Percentiles rank a stretch among this genome's conserved stretches.
These are phyloP conservation scores for Acromyrmex heyeri DNA, from an alignment of 1,140 invertebrate species.

Conservation along the genomic window DNA sequence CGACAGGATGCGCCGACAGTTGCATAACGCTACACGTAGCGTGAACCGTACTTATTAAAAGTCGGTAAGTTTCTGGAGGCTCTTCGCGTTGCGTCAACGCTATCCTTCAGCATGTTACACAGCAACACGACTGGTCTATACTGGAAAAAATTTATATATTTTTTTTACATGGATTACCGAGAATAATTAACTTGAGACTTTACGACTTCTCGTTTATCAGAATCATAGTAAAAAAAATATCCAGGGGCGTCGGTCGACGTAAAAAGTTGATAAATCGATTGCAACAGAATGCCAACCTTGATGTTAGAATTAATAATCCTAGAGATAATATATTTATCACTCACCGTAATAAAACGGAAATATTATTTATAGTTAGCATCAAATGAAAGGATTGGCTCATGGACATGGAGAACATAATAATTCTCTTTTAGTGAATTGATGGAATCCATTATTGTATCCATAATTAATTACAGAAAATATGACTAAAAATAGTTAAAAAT, in stretches of 20 bases:
- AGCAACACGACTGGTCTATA: background rate
- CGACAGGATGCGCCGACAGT: conserved; percentile 82
- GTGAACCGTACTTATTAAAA: conserved; percentile 82
- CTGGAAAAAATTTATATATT: conserved; percentile 7
- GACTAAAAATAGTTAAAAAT: background rate
- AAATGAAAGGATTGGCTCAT: background rate
- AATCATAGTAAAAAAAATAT: conserved; percentile 6
- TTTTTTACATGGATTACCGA: conserved; percentile 23
- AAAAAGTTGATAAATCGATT: conserved; percentile 32
- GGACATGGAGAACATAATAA: background rate
- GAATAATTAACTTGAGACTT: conserved; percentile 19
- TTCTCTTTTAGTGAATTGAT: background rate
- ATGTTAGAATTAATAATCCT: conserved; percentile 16
- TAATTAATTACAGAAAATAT: background rate
- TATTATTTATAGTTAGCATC: background rate
- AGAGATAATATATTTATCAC: background rate
- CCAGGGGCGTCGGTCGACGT: background rate
- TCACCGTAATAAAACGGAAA: background rate
- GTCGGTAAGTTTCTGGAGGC: conserved; percentile 66
- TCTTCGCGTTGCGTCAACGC: conserved; percentile 30
- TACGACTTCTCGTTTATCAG: background rate
- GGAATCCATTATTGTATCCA: background rate
- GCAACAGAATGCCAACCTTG: background rate
- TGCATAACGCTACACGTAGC: conserved; percentile 78
- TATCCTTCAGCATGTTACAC: conserved; percentile 28